These are phyloP conservation scores for Drosophila tropicalis DNA, from an alignment of 1,140 invertebrate species.

Conservation along the genomic window DNA sequence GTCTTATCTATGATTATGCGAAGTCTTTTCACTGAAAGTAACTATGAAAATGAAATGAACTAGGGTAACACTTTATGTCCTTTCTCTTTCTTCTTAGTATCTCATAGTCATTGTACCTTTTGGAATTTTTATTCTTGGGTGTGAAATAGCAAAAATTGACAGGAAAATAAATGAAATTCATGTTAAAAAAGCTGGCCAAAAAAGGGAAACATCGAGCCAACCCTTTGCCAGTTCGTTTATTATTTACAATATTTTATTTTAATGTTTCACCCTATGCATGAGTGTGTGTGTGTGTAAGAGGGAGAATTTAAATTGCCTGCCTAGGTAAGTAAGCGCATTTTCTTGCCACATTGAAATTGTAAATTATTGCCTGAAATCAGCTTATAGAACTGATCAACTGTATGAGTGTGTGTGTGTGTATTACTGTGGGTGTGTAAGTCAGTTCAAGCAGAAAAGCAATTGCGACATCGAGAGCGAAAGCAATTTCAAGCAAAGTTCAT, in stretches of 20 bases:
- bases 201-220: neutral
- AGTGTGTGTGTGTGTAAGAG: neutral
- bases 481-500: conserved; percentile 27
- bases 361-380: conserved; percentile 43
- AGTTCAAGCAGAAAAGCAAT: neutral
- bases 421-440: conserved; percentile 9
- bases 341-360: conserved; percentile 51
- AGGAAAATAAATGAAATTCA: conserved; percentile 50
- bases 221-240: conserved; percentile 41
- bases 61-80: neutral
- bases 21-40: too few species aligned
- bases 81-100: neutral
- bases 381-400: conserved; percentile 18
- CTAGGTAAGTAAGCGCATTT: conserved; percentile 30
- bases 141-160: conserved; percentile 52
- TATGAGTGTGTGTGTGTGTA: neutral
- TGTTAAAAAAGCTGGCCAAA: conserved; percentile 33
- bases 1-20: too few species aligned
- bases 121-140: conserved; percentile 37
- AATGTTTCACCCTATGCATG: conserved; percentile 30
- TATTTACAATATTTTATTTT: conserved; percentile 54
- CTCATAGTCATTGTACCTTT: conserved; percentile 18
- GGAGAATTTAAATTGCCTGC: neutral
- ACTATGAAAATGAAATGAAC: too few species aligned
- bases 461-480: neutral